Conservation (phyloP, 2,797 vertebrate species). For the Sebastes reedi region DNA sequence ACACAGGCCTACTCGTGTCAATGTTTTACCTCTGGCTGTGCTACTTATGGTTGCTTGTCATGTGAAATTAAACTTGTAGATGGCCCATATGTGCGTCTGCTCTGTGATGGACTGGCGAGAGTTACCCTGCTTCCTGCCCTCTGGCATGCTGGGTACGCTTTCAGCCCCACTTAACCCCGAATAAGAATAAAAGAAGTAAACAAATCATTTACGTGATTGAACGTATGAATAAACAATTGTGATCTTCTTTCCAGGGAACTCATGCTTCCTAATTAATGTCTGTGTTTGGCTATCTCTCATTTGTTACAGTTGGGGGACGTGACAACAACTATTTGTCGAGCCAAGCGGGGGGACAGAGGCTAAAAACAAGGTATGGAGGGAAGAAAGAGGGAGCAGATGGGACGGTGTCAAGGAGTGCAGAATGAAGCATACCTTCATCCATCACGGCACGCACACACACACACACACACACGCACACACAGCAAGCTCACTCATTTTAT, state of each 20-base stretch:
- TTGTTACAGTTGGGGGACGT: conserved; percentile 78
- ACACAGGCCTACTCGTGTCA: neutral
- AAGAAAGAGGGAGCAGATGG: conserved; percentile 67
- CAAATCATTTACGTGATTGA: neutral
- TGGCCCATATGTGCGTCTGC: too few species aligned
- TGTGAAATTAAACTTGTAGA: neutral
- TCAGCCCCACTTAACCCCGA: neutral
- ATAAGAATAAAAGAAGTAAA: neutral
- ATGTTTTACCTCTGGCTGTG: neutral
- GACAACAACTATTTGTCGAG: conserved; percentile 74
- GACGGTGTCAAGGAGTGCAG: conserved; percentile 63
- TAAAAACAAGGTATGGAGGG: conserved; percentile 54
- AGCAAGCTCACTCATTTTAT: conserved; percentile 1
- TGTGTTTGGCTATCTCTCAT: conserved; percentile 76
- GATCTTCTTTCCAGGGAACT: conserved; percentile 41
- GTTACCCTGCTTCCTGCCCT: neutral
- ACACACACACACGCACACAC: neutral
- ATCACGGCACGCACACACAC: conserved; percentile 57
- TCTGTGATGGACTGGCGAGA: neutral
- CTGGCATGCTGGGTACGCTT: neutral
- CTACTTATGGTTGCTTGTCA: neutral
- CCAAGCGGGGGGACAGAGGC: conserved; percentile 42
- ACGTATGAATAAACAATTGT: neutral
- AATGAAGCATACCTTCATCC: conserved; percentile 72
- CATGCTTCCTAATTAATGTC: conserved; percentile 78